Base-by-base conservation (phyloP, 1,140 invertebrate species). In the Lasioglossum albipes region DNA sequence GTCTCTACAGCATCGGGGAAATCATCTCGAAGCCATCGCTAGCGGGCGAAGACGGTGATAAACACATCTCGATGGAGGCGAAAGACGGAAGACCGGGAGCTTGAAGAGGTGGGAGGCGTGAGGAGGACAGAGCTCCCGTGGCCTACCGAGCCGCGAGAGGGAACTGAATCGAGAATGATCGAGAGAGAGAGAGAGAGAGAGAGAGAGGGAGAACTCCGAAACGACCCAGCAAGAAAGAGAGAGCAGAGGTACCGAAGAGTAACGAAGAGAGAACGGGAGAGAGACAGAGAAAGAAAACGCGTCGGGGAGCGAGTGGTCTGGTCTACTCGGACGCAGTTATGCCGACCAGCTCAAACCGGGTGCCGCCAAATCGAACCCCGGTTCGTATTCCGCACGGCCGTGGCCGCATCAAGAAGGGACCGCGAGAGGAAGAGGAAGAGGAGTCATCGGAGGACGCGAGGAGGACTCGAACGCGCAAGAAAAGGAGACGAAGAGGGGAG, bases 271-370 rank as follows among this genome's bases (percentile, higher is more conserved):
- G 52, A 52, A 13, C 41, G 20, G 22, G 41, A 68, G n/a, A 20
- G 54, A 69, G 73, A 62, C n/a, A 70, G 27, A 59, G 67, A 49
- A 20, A 79, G 76, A 81, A 62, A 84, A 65, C 77, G 84, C 84
- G 73, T 83, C 81, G 64, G 84, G 83, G 87, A 84, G 84, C 72
- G 87, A 87, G 82, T 81, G 82, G 79, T 87, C 18, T 54, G 52
- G 52, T 54, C 88, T 82, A 80, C 87, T 87, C 85, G 84, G 87
- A 90, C 87, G 90, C 91, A 92, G 91, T 92, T 89, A 91, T 91
- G 89, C 90, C 91, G 90, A 89, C 87, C 90, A 89, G 88, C 88
- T 92, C 87, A 76, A 83, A 86, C 84, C 80, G 88, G 84, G 85
- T 88, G 85, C 85, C 87, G 87, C 86, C 86, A 86, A 88, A 88